phyloP scores from a whole-genome alignment of 2,888 invertebrate genomes.

The Synergus umbraculus region DNA sequence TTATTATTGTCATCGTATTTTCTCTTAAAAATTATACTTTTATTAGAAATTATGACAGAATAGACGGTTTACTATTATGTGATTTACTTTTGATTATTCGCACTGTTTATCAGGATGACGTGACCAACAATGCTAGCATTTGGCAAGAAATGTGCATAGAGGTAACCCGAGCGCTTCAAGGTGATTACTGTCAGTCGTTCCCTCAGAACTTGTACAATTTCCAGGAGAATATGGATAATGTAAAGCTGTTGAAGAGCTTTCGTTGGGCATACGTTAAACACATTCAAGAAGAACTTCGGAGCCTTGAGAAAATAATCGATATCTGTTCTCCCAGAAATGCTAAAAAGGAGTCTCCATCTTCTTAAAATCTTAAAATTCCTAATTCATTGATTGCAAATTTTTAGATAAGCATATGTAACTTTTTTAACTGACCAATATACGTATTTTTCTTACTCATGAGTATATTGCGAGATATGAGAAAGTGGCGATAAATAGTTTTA shows the following conservation, averaged over 20 bases:
- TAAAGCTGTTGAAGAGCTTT: slow-evolving; percentile 76
- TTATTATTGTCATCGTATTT: background rate
- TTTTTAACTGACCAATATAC: slow-evolving; percentile 3
- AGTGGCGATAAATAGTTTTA: no score
- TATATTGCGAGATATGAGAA: background rate
- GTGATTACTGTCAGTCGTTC: slow-evolving; percentile 57
- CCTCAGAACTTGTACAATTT: slow-evolving; percentile 63
- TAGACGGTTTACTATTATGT: background rate
- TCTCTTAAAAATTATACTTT: no score
- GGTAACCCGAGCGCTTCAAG: slow-evolving; percentile 65
- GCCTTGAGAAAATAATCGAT: slow-evolving; percentile 59
- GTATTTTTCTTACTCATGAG: background rate
- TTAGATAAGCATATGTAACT: slow-evolving; percentile 2
- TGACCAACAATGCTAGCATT: slow-evolving; percentile 3
- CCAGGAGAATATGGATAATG: slow-evolving; percentile 68
- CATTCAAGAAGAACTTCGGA: slow-evolving; percentile 77
- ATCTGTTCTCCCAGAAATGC: slow-evolving; percentile 19
- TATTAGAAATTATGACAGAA: no score
- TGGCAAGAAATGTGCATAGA: slow-evolving; percentile 67
- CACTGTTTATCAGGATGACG: slow-evolving; percentile 19
- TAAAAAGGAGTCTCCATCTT: slow-evolving; percentile 16
- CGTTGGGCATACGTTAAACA: slow-evolving; percentile 78
- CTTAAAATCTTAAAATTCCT: background rate
- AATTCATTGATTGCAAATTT: background rate
- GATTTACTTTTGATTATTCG: slow-evolving; percentile 6